phyloP scores from a whole-genome alignment of 2,113 vertebrate genomes.

The Meles meles region DNA sequence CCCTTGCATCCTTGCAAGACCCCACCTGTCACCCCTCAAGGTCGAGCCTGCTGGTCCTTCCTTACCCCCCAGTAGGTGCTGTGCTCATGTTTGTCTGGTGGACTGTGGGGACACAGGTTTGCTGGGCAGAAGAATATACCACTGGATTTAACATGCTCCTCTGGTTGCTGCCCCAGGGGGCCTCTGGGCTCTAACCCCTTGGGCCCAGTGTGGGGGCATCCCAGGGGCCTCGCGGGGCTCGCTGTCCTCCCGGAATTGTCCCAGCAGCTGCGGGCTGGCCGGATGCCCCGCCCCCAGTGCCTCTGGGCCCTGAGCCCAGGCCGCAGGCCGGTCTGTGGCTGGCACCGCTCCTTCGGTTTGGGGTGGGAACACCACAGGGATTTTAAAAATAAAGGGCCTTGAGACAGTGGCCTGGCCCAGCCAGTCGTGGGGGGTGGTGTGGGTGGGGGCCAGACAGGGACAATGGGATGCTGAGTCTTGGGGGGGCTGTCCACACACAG shows the following conservation, averaged over 20 bases:
- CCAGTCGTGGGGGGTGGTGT: not conserved
- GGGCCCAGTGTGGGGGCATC: not conserved
- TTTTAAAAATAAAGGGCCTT: conserved; percentile 71
- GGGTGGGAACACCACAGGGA: conserved; percentile 71
- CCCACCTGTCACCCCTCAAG: not conserved
- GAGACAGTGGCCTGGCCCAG: conserved; percentile 73
- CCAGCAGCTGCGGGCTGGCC: conserved; percentile 64
- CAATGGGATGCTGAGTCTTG: not conserved
- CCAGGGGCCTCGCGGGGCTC: conserved; percentile 50
- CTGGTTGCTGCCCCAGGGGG: not conserved
- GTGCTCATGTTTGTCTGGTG: rapidly evolving
- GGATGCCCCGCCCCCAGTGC: conserved; percentile 55
- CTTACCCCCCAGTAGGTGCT: not conserved
- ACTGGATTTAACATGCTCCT: rapidly evolving
- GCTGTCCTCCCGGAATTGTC: not conserved
- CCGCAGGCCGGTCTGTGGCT: conserved; percentile 21
- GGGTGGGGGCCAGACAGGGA: not conserved
- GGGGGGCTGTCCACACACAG: not conserved
- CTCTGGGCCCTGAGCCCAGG: conserved; percentile 46
- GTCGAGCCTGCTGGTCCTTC: rapidly evolving
- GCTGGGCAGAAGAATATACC: rapidly evolving
- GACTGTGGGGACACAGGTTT: not conserved
- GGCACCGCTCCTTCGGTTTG: conserved; percentile 66
- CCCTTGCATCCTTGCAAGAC: not conserved
- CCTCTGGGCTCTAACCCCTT: not conserved